Evolutionary conservation across 1,140 invertebrate species (phyloP).

Genomic region (Tetragnatha versicolor): DNA sequence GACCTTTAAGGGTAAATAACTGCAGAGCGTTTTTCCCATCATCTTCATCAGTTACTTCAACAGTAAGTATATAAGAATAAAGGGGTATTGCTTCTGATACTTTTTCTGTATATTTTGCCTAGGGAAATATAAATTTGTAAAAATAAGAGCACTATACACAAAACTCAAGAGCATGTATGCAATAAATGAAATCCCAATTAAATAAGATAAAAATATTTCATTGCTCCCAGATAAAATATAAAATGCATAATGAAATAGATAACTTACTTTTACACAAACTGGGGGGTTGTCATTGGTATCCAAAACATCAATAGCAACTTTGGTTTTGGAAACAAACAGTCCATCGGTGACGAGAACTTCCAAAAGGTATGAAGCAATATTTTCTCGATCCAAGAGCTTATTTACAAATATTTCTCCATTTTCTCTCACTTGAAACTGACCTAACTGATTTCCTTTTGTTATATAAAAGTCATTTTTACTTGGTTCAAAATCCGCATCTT

Average conservation of each 20-base stretch:
- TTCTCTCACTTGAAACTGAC: constrained; percentile 60
- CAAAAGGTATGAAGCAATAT: constrained; percentile 71
- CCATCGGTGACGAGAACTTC: constrained; percentile 83
- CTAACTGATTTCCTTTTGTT: constrained; percentile 59
- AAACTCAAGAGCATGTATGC: background rate
- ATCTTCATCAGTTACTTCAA: constrained; percentile 65
- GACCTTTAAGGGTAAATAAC: constrained; percentile 80
- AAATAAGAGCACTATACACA: background rate
- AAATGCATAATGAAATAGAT: background rate
- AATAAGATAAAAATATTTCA: background rate
- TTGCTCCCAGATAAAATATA: background rate
- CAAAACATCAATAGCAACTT: constrained; percentile 75
- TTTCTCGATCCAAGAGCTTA: constrained; percentile 63
- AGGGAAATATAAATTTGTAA: constrained; percentile 48
- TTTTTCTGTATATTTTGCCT: constrained; percentile 69
- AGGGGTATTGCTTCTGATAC: constrained; percentile 64
- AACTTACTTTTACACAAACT: constrained; percentile 47
- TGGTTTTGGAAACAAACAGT: constrained; percentile 76
- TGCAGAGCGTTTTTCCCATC: constrained; percentile 77
- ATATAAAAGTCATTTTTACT: constrained; percentile 55
- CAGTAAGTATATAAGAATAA: constrained; percentile 63
- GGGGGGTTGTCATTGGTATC: constrained; percentile 91
- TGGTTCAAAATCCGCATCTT: constrained; percentile 55
- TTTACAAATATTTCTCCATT: constrained; percentile 64
- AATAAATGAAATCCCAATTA: background rate